These are phyloP conservation scores for Diorhabda elongata DNA, from an alignment of 1,140 invertebrate genomes.

Conservation along the genomic window DNA sequence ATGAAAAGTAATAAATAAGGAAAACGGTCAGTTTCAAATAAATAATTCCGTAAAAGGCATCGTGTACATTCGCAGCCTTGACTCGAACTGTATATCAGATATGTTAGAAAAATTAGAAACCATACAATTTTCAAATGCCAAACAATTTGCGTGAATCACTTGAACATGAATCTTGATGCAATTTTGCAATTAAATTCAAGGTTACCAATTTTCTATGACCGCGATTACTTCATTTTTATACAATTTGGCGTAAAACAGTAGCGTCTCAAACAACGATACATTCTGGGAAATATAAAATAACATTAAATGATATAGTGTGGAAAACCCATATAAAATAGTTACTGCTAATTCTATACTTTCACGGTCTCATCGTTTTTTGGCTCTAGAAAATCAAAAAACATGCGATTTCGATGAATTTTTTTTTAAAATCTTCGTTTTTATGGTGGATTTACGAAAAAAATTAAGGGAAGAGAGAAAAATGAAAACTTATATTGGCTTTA, in stretches of 20 bases:
- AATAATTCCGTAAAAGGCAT: conserved; percentile 13
- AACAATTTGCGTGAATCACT: conserved; percentile 40
- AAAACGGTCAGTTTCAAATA: conserved; percentile 15
- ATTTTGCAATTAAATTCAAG: conserved; percentile 44
- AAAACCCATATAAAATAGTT: no score
- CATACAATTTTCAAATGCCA: conserved; percentile 41
- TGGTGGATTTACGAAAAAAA: no score
- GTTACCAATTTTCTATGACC: conserved; percentile 41
- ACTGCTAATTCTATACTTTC: no score
- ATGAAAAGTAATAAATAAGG: conserved; percentile 10
- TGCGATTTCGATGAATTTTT: no score
- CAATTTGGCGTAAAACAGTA: not conserved
- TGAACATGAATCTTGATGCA: conserved; percentile 35
- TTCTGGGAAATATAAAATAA: no score
- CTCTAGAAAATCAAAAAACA: no score
- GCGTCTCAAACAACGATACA: no score
- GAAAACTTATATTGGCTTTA: no score
- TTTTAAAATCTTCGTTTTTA: no score
- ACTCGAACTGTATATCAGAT: conserved; percentile 20
- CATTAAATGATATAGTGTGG: no score
- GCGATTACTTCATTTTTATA: conserved; percentile 28
- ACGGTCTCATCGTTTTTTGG: no score
- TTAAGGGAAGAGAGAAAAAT: no score
- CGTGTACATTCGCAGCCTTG: conserved; percentile 24
- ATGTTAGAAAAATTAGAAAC: conserved; percentile 35